Evolutionary conservation across 1,140 invertebrate species (phyloP), one percentile per base, ranked within the genome.

Genomic region (Musca vetustissima): DNA sequence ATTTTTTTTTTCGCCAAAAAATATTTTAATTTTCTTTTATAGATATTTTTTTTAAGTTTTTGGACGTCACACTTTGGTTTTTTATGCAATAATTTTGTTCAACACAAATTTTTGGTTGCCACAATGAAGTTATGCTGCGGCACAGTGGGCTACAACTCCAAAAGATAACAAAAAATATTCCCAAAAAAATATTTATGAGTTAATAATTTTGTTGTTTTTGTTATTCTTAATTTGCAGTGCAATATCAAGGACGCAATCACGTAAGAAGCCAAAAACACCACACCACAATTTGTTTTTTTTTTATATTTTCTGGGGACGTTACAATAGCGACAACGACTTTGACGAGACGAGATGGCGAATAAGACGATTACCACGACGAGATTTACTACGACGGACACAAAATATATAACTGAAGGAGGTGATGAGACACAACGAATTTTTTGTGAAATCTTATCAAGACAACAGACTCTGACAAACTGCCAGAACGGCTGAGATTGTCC

Each of bases 401-500:
- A 61, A 36, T 9, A 43, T 43, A n/a, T 43, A 43, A 43, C 36
- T 43, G 36, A 43, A n/a, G 36, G 57, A 61, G 9, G n/a, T 14
- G 28, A 61, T 24, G 28, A 57, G 50, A 55, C 68, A 69, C 24
- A 57, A 66, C 49, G 47, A 68, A 24, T 15, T 53, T 17, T 36
- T 73, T 52, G 73, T 72, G 79, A 76, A 78, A 80, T 76, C 76
- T 80, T 80, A 80, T 80, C 78, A 80, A 80, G 75, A 80, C 78
- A 80, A 80, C 76, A 78, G 78, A 80, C 76, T 77, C 78, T 77
- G 78, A 80, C 78, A 80, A 80, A 80, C 78, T 80, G 74, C 78
- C 71, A 13, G 19, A 50, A n/a, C 36, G 57, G n/a, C 7, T 36
- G 57, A 24, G 28, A 36, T 61, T 43, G 36, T 43, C 36, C 11